Percentiles rank a stretch among this genome's conserved stretches.
These are phyloP conservation scores for Helicolenus hilgendorfi DNA, from an alignment of 2,797 vertebrate genomes.

Conservation along the genomic window DNA sequence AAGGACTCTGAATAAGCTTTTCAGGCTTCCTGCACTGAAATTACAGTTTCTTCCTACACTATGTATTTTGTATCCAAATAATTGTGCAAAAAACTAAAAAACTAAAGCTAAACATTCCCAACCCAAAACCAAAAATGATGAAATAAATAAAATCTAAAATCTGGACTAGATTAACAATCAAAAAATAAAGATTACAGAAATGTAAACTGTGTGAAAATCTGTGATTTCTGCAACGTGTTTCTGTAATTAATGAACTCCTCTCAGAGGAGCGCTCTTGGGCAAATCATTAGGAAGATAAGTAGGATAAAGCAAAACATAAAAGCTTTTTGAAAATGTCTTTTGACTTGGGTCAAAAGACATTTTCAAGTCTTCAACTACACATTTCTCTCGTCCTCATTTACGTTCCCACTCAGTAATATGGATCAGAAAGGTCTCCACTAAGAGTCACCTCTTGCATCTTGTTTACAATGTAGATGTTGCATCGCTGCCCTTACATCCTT, in stretches of 20 bases:
- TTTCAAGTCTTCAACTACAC: neutral
- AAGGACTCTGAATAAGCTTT: no score
- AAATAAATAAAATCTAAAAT: neutral
- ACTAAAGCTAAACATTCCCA: neutral
- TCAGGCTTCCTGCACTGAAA: no score
- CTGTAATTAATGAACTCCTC: neutral
- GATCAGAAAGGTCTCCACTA: neutral
- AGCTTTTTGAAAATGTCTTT: neutral
- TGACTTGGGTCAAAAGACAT: neutral
- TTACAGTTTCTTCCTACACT: no score
- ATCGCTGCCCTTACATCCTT: neutral
- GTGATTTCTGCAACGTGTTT: neutral
- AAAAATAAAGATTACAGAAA: neutral
- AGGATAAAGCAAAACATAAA: neutral
- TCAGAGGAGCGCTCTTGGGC: neutral
- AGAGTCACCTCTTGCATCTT: neutral
- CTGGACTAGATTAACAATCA: neutral
- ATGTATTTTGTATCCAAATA: no score
- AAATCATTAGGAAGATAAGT: neutral
- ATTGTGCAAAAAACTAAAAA: no score
- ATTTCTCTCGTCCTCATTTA: neutral
- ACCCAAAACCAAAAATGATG: no score
- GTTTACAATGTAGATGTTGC: slow-evolving; percentile 24
- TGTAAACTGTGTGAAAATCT: neutral
- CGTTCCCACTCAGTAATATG: neutral